Evolutionary conservation across 2,797 vertebrate species (phyloP).

Genomic region (Falco berigora): DNA sequence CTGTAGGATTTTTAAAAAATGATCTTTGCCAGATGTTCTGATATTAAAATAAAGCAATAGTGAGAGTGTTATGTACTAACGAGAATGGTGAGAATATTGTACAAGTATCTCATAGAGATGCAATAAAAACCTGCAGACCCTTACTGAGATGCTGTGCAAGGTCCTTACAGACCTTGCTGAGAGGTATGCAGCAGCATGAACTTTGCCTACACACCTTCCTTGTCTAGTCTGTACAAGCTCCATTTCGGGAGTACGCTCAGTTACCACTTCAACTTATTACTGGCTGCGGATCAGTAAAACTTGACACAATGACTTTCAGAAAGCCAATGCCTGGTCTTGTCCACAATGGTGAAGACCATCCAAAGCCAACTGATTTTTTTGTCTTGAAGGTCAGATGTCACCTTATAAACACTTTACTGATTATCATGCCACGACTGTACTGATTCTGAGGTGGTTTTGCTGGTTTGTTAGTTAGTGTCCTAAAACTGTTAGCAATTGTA

Average conservation of each 20-base stretch:
- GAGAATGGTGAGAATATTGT: not conserved
- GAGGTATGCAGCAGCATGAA: not conserved
- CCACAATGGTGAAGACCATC: not conserved
- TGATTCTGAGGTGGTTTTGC: not conserved
- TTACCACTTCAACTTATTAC: not conserved
- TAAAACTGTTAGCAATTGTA: not conserved
- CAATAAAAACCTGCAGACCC: not conserved
- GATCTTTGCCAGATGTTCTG: constrained; percentile 51
- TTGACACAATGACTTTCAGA: not conserved
- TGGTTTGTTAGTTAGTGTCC: not conserved
- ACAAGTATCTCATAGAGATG: not conserved
- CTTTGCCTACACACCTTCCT: not conserved
- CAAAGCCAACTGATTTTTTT: not conserved
- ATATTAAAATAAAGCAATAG: constrained; percentile 39
- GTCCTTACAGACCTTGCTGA: not conserved
- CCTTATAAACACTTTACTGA: not conserved
- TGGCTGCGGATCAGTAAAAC: not conserved
- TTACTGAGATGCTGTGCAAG: not conserved
- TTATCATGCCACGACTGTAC: not conserved
- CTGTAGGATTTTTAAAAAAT: not conserved
- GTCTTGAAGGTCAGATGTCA: not conserved
- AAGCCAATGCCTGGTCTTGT: not conserved
- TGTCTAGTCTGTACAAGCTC: not conserved
- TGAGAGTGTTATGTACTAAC: constrained; percentile 13
- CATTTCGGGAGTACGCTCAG: not conserved